Evolutionary conservation across 2,888 invertebrate genomes (phyloP).

Genomic region (Synergus laeviventris): DNA sequence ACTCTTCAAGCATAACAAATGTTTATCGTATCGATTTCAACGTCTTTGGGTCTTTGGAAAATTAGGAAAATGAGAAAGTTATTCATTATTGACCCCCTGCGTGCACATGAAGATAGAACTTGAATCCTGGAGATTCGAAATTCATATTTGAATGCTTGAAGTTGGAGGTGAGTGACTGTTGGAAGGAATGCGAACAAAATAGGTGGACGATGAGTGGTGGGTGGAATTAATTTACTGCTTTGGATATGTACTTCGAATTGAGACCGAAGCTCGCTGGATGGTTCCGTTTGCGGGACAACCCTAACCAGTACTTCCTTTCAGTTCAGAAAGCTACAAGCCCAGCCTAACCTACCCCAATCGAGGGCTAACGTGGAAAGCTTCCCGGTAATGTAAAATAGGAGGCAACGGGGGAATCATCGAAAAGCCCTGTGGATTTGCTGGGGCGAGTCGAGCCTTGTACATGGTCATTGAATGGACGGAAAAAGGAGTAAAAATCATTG

Average conservation of each 20-base stretch:
- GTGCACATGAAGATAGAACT: no score
- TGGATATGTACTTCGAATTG: neutral
- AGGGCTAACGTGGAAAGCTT: conserved; percentile 63
- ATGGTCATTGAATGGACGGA: conserved; percentile 73
- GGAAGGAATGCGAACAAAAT: neutral
- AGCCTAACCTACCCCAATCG: conserved; percentile 72
- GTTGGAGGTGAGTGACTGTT: neutral
- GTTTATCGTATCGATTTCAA: no score
- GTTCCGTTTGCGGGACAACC: conserved; percentile 34
- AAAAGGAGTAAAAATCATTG: conserved; percentile 74
- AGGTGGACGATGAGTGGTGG: neutral
- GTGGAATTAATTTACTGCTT: conserved; percentile 14
- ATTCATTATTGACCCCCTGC: no score
- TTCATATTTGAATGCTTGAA: no score
- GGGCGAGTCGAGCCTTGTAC: conserved; percentile 61
- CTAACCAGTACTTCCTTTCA: conserved; percentile 53
- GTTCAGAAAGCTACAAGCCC: conserved; percentile 60
- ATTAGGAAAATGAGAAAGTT: no score
- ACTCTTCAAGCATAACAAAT: no score
- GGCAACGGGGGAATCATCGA: conserved; percentile 60
- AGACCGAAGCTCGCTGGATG: neutral
- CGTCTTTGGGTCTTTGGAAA: no score
- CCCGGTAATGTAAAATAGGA: conserved; percentile 46
- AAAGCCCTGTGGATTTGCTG: conserved; percentile 62
- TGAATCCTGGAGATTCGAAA: no score